Percentiles rank a stretch among this genome's conserved stretches.
phyloP scores from a whole-genome alignment of 2,888 invertebrate genomes.

The Ferrisia virgata region DNA sequence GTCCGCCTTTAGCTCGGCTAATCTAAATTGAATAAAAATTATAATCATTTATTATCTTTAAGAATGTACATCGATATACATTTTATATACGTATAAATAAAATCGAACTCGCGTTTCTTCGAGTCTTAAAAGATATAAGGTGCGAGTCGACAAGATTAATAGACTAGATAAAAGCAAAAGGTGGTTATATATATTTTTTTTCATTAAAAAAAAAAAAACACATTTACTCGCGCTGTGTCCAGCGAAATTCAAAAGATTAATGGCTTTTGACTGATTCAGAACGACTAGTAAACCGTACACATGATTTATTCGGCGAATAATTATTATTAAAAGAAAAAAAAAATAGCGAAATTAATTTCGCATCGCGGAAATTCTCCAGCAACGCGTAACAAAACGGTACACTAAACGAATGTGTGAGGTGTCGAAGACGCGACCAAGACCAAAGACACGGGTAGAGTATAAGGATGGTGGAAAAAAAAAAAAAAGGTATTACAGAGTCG shows the following conservation, averaged over 20 bases:
- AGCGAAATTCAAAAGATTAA: background rate
- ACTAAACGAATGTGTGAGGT: background rate
- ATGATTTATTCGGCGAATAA: background rate
- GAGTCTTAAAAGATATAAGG: background rate
- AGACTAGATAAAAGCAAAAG: slow-evolving; percentile 16
- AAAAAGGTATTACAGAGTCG: slow-evolving; percentile 32
- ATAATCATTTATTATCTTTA: background rate
- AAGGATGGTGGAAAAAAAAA: too few relatives aligned
- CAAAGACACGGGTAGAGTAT: slow-evolving; percentile 48
- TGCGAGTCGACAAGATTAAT: slow-evolving; percentile 18
- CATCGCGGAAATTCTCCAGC: background rate
- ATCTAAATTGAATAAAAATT: background rate
- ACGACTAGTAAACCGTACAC: background rate
- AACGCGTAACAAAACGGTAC: background rate
- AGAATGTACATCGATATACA: background rate
- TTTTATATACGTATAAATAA: background rate
- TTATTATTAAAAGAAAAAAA: too few relatives aligned
- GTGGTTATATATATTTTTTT: background rate
- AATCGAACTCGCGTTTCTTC: background rate
- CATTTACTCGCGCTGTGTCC: background rate
- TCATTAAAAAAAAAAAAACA: background rate
- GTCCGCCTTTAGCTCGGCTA: too few relatives aligned
- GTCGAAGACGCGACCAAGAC: background rate
- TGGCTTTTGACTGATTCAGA: background rate
- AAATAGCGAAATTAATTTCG: slow-evolving; percentile 16